Evolutionary conservation across 2,113 vertebrate species (phyloP), one percentile per base, ranked within the genome.

Genomic region (Plectropomus leopardus): DNA sequence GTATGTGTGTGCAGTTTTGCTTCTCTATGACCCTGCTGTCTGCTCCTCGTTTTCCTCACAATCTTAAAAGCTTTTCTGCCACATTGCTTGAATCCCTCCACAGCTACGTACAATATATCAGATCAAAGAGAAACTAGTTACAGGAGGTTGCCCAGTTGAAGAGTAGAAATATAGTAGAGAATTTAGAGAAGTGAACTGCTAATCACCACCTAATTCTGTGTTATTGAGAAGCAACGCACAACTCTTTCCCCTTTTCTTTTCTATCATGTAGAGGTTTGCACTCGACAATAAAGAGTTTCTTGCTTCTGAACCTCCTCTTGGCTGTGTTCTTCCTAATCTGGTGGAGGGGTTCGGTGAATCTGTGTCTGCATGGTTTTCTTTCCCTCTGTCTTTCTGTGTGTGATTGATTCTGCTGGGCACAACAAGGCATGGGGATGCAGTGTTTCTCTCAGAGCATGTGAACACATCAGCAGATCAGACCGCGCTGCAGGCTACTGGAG

Each of bases 231-330:
- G 82, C 80, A 83, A 82, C 36, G 58, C 84, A 81, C 78, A 82
- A 77, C 82, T 87, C 86, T 77, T 34, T 40, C 36, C 66, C 68
- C 64, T 54, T 86, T 89, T 87, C 72, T 92, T 90, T 92, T 95
- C 93, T 93, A 92, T 86, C 82, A 92, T 96, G 95, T 97, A 95
- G 95, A 95, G 92, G 87, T 95, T 87, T 95, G 93, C 96, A 93
- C 95, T 94, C 88, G 90, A 91, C 80, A 92, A 94, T 96, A 93
- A 94, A 94, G 86, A 90, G 84, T 87, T 88, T 89, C 89, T 91
- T 90, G 90, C 90, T 92, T 90, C 89, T 92, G 67, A 87, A 88
- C 14, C 61, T 82, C 65, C 77, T 86, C 67, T 76, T 55, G 66
- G 83, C 90, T 88, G 64, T 85, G 73, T 93, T 93, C 83, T 92